phyloP scores from a whole-genome alignment of 2,888 invertebrate species.

The Brenthis ino region DNA sequence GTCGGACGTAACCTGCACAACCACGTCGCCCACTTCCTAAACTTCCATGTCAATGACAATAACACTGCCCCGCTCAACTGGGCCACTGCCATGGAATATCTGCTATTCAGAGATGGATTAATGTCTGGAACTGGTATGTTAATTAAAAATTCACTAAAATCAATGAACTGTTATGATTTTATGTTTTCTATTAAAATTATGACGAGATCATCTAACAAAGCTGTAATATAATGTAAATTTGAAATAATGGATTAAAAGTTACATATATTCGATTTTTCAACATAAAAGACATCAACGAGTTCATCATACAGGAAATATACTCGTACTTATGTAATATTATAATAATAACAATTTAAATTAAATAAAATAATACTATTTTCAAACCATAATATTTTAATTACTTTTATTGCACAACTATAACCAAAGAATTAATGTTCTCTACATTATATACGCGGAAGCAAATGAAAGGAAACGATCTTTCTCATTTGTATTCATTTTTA shows the following conservation, averaged over 20 bases:
- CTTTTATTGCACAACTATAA: constrained; percentile 1
- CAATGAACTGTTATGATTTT: too few relatives aligned
- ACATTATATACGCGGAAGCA: background rate
- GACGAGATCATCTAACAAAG: too few relatives aligned
- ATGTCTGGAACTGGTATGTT: constrained; percentile 92
- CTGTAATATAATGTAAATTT: too few relatives aligned
- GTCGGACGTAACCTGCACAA: constrained; percentile 94
- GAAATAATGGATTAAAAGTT: too few relatives aligned
- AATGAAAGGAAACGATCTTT: background rate
- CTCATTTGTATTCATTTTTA: background rate
- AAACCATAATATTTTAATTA: background rate
- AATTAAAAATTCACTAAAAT: too few relatives aligned
- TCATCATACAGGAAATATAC: too few relatives aligned
- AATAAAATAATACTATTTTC: too few relatives aligned
- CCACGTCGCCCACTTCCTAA: constrained; percentile 90
- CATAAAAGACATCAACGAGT: too few relatives aligned
- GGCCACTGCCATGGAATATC: constrained; percentile 95
- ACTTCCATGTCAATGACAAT: constrained; percentile 91
- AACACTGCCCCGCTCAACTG: constrained; percentile 93
- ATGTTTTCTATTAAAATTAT: too few relatives aligned
- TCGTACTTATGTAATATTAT: too few relatives aligned
- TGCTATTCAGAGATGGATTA: constrained; percentile 92
- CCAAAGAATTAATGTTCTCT: background rate
- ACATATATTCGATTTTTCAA: too few relatives aligned
- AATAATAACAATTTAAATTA: too few relatives aligned